A percentile compares a stretch with the other conserved stretches of the same genome.
Conservation (phyloP, 2,113 vertebrate genomes). For the Orthochromis indermauri region DNA sequence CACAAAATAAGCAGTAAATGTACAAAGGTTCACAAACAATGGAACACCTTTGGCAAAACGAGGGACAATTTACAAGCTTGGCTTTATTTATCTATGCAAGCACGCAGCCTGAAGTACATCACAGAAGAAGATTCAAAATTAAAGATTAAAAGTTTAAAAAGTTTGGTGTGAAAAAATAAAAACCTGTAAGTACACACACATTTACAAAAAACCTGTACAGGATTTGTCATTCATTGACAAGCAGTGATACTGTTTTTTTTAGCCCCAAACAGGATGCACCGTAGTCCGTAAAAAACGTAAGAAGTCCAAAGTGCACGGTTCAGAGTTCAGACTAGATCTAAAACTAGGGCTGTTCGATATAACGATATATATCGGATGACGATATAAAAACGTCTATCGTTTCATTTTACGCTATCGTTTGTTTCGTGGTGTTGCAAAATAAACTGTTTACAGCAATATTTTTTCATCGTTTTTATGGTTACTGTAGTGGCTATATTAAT, state of each 20-base stretch:
- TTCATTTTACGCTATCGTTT: fast-evolving
- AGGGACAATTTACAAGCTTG: neutral
- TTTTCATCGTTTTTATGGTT: too few relatives aligned
- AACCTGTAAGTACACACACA: neutral
- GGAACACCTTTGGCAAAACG: neutral
- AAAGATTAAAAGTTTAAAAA: neutral
- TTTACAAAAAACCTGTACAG: neutral
- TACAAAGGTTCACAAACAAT: neutral
- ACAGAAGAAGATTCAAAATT: neutral
- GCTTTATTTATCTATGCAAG: neutral
- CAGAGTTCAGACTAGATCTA: neutral
- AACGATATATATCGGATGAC: neutral
- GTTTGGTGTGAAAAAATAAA: neutral
- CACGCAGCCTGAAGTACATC: neutral
- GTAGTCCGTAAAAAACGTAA: neutral
- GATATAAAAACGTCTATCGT: neutral
- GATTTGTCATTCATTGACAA: neutral
- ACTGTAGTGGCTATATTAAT: neutral
- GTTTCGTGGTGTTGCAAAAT: neutral
- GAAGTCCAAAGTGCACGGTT: neutral
- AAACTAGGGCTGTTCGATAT: neutral
- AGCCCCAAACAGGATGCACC: neutral
- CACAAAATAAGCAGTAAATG: neutral
- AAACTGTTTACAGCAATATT: neutral
- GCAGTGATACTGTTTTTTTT: neutral